Evolutionary conservation across 2,113 vertebrate species (phyloP).

Genomic region (Poecile atricapillus): DNA sequence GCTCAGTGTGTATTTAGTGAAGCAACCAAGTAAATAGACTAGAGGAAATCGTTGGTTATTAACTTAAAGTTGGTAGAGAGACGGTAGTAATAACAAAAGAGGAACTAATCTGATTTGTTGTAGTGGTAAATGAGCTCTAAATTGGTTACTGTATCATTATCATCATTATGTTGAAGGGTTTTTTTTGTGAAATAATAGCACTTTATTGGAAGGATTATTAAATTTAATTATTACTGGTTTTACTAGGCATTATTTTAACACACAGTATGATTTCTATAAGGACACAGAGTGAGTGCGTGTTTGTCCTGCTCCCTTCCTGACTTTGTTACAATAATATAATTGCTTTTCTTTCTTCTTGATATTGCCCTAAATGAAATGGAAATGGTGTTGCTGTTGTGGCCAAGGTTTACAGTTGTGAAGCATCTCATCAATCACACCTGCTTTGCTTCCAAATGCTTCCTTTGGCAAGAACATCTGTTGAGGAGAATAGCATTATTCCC

Average conservation of each 20-base stretch:
- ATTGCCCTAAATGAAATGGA: background rate
- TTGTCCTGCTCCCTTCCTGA: background rate
- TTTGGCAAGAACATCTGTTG: conserved; percentile 31
- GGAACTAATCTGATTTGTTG: background rate
- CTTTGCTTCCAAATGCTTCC: background rate
- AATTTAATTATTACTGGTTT: background rate
- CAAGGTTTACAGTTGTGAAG: background rate
- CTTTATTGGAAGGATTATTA: background rate
- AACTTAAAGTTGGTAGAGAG: background rate
- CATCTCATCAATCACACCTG: conserved; percentile 15
- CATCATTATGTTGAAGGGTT: background rate
- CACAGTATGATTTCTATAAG: background rate
- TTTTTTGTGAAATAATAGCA: background rate
- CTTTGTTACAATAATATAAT: background rate
- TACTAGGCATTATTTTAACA: background rate
- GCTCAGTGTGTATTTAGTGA: background rate
- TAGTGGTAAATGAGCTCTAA: background rate
- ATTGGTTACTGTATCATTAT: background rate
- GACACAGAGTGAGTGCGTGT: background rate
- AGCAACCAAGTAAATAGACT: background rate
- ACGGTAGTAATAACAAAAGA: background rate
- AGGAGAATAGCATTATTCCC: background rate
- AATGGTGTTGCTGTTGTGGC: background rate
- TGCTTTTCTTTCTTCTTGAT: background rate
- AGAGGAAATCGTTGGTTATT: background rate